Evolutionary conservation across 2,113 vertebrate genomes (phyloP), one percentile per base, ranked within the genome.

Genomic region (Suncus etruscus): DNA sequence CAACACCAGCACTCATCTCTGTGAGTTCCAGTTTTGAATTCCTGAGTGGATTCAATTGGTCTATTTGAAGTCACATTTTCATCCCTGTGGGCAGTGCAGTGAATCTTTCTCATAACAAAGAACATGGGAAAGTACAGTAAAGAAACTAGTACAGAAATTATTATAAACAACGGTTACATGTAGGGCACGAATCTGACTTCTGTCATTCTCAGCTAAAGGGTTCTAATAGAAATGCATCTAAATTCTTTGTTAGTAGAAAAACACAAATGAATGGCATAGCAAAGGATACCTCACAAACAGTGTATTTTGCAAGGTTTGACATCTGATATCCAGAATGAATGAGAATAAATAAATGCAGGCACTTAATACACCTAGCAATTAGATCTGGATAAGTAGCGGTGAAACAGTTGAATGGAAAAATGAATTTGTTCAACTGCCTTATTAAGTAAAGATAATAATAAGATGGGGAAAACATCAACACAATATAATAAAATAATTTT

Each of bases 401-500:
- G 10, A 82, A 87, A 76, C 1, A 9, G 20, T 50, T 32, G 7
- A 61, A 25, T 75, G 32, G 22, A 85, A 83, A 88, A 72, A 39
- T 16, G 16, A 87, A 73, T 58, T 7, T 45, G 86, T 78, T 90
- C n/a, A 31, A 0, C 47, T 66, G 12, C 12, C 11, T 72, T 87
- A 86, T 74, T 29, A 85, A 45, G 22, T 81, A 76, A 73, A 87
- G 15, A 84, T 58, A 27, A 81, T 66, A 29, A 72, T 50, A 81
- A 51, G 51, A 63, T 32, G 1, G 63, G 4, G 16, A 84, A 88
- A 61, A 11, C 47, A 84, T 18, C 32, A 82, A 78, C 54, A 32
- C 31, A 58, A 70, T n/a, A 45, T 16, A 50, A 31, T 25, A 80
- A 58, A 82, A 16, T 75, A 20, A 31, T 54, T 58, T 47, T 25